Evolutionary conservation across 2,888 invertebrate genomes (phyloP), one percentile per base, ranked within the genome.

Genomic region (Mythimna loreyi): DNA sequence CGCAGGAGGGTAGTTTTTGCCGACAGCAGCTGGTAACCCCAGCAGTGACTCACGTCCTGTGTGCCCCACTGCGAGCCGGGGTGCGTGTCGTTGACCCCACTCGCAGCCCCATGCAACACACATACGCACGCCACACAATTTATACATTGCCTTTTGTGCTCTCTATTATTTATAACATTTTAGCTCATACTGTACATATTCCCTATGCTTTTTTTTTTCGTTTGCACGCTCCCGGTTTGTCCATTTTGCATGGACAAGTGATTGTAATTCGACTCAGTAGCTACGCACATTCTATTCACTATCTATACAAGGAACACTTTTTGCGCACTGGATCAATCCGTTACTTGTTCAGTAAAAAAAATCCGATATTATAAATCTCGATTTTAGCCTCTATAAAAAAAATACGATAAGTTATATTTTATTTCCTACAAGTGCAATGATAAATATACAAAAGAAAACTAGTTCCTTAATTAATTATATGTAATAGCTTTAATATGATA

Each of bases 1-100:
- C 56, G 59, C 78, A 75, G 66, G 79, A 78, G 95, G 95, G 94
- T 94, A 92, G 94, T 95, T 94, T 95, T 94, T 94, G 91, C 89
- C 89, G 87, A 89, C 90, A 93, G 93, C 95, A 96, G 95, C 95
- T 96, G 95, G 94, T 93, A 91, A 92, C 94, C 94, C 95, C 93
- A 91, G 88, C 88, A 91, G 92, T 94, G 95, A 94, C 88, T 95
- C 95, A 95, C 94, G 94, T 95, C 94, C 94, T 95, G 93, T 93
- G 89, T 92, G 92, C 93, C 92, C 92, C 90, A 92, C 92, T 91
- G 91, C 88, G 90, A 90, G 89, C 87, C 94, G 93, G 95, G 95
- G 95, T 95, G 94, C 90, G 93, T 93, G 95, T 95, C 95, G 88
- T 91, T 94, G 95, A 96, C 94, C 95, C 93, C 93, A 90, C 93